Evolutionary conservation across 2,797 vertebrate genomes (phyloP).

Genomic region (Myoxocephalus aenaeus): DNA sequence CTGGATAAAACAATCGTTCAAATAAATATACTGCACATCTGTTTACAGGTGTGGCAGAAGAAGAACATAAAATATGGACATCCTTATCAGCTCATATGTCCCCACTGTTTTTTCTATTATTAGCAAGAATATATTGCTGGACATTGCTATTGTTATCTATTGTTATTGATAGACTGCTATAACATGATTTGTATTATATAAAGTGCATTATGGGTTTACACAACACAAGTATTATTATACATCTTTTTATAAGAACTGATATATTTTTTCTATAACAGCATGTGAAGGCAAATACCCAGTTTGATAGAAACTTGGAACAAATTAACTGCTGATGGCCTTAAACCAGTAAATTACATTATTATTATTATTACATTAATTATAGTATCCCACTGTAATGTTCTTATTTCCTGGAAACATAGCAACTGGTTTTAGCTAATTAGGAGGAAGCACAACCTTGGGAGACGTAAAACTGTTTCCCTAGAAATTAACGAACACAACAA

Average conservation of each 20-base stretch:
- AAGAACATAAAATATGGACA: not conserved
- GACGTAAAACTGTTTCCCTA: not conserved
- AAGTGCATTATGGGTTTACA: not conserved
- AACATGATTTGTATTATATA: not conserved
- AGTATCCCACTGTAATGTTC: not conserved
- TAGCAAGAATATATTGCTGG: not conserved
- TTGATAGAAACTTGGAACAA: not conserved
- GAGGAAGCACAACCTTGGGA: conserved; percentile 10
- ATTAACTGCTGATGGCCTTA: not conserved
- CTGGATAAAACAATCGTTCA: not conserved
- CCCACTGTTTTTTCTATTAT: not conserved
- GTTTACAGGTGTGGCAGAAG: conserved; percentile 8
- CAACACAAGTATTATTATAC: not conserved
- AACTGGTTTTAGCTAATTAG: conserved; percentile 21
- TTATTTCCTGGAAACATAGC: conserved; percentile 1
- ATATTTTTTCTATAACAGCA: not conserved
- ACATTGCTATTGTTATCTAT: not conserved
- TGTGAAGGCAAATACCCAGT: not conserved
- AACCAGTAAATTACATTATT: conserved; percentile 13
- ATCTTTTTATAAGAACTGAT: not conserved
- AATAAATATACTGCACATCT: not conserved
- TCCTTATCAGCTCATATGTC: not conserved
- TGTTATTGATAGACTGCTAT: not conserved
- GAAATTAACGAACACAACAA: conserved; percentile 20
- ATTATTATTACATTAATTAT: too few relatives aligned